Evolutionary conservation across 2,797 vertebrate genomes (phyloP), one percentile per base, ranked within the genome.

Genomic region (Lindbergichthys nudifrons): DNA sequence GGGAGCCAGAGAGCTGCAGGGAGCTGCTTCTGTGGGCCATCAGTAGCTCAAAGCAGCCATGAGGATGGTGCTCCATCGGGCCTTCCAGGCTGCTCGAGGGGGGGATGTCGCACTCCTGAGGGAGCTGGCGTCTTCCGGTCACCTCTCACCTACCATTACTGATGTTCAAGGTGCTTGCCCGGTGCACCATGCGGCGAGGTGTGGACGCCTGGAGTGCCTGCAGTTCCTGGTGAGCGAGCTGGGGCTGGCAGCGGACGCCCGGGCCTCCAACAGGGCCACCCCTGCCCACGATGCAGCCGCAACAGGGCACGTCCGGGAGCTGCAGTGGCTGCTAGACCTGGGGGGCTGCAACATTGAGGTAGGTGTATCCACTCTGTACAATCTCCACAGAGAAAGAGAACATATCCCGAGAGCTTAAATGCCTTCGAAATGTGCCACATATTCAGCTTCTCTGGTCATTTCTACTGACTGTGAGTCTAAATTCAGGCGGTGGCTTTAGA

Each of bases 201-300:
- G 94, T 0, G 95, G 95, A 48, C 95, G 89, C 48, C 86, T 96
- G 78, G 93, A 94, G 83, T 95, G 95, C 53, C 88, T 97, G 76
- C 91, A 82, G 77, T 95, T 95, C 80, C 90, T 97, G 83, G 94
- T 96, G 47, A 70, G 74, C 0, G 89, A 83, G 65, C 90, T 93
- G 50, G 89, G 92, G 51, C 84, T 96, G 77, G 81, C 86, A 0
- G 85, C 94, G 21, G 91, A 94, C 54, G 82, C 91, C 48, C 87
- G 81, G 82, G 96, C 96, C 82, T 89, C 75, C 26, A 97, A 96
- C 15, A 87, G 94, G 16, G 96, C 96, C 75, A 96, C 95, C 0
- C 94, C 96, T 0, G 94, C 87, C 0, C 96, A 96, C 1, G 96
- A 96, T 15, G 96, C 96, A 0, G 95, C 96, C 0, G 96, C 95